Evolutionary conservation across 2,113 vertebrate genomes (phyloP).

Genomic region (Aegithalos caudatus): DNA sequence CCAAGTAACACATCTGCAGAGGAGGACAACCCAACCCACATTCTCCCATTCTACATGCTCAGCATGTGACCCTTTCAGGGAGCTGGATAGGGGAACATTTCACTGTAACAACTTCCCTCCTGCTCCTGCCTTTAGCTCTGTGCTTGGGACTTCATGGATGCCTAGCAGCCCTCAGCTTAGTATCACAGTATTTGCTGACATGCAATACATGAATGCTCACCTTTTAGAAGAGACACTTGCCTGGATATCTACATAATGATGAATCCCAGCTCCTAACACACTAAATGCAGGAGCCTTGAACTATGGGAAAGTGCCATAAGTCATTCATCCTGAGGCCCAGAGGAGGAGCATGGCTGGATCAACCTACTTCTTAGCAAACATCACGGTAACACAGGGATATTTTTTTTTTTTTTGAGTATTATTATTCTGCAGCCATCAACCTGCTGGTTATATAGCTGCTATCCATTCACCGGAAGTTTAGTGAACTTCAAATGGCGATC

Average conservation of each 20-base stretch:
- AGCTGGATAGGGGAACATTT: background rate
- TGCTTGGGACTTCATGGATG: background rate
- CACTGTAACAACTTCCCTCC: background rate
- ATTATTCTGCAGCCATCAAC: constrained; percentile 54
- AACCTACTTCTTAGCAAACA: constrained; percentile 19
- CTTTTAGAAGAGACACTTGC: background rate
- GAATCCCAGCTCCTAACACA: background rate
- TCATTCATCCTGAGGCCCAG: background rate
- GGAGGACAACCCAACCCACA: background rate
- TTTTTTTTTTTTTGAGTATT: background rate
- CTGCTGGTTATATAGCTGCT: constrained; percentile 60
- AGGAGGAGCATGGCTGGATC: background rate
- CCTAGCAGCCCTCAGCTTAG: background rate
- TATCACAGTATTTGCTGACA: background rate
- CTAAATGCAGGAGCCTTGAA: background rate
- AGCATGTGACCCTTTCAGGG: background rate
- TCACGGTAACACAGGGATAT: background rate
- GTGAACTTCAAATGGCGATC: constrained; percentile 80
- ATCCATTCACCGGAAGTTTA: constrained; percentile 75
- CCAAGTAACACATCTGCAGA: background rate
- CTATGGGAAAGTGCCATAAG: background rate
- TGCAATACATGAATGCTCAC: background rate
- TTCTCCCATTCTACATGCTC: background rate
- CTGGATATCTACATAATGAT: background rate
- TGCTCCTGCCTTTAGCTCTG: constrained; percentile 10